Evolutionary conservation across 2,888 invertebrate species (phyloP).

Genomic region (Volucella bombylans): DNA sequence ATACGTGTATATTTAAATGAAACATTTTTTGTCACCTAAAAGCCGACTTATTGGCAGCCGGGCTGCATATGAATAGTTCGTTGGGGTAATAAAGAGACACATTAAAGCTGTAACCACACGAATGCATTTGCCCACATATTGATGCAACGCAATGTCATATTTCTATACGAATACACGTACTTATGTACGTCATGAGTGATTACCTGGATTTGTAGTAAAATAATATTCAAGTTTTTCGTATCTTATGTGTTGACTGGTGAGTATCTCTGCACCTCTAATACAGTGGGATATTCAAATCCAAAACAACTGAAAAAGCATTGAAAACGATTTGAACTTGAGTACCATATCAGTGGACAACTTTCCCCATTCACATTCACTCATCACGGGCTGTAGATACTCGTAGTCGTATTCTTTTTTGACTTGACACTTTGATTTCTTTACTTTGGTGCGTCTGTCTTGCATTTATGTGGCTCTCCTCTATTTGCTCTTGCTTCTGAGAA

Average conservation of each 20-base stretch:
- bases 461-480: neutral
- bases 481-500: neutral
- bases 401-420: constrained; percentile 43
- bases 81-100: neutral
- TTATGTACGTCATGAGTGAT: constrained; percentile 1
- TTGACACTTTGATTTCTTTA: constrained; percentile 22
- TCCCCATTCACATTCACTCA: constrained; percentile 56
- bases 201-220: constrained; percentile 16
- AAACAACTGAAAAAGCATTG: constrained; percentile 29
- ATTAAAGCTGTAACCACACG: neutral
- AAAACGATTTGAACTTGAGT: constrained; percentile 61
- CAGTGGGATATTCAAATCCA: neutral
- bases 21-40: constrained; percentile 5
- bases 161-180: neutral
- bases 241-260: neutral
- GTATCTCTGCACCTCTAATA: constrained; percentile 19
- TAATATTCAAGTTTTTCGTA: constrained; percentile 7
- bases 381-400: neutral
- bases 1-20: neutral
- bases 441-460: no score
- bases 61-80: neutral
- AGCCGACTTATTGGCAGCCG: constrained; percentile 21
- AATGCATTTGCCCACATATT: constrained; percentile 24
- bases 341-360: constrained; percentile 54
- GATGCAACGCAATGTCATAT: neutral